A percentile compares a stretch with the other conserved stretches of the same genome.
Evolutionary conservation across 2,888 invertebrate species (phyloP).

Genomic region (Piscicola geometra): DNA sequence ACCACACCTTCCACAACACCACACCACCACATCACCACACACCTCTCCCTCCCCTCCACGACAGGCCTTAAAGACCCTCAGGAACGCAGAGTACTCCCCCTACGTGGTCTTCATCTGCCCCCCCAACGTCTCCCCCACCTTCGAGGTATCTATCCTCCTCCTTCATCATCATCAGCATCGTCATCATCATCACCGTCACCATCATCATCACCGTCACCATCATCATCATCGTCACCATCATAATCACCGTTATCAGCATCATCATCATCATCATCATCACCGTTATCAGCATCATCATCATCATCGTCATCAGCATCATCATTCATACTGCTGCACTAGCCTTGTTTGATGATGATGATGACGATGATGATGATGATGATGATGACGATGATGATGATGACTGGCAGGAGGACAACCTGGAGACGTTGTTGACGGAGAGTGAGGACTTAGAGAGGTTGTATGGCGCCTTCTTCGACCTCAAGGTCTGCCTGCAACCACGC

Average conservation of each 20-base stretch:
- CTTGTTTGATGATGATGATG: constrained; percentile 40
- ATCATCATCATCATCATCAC: neutral
- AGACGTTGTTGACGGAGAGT: constrained; percentile 27
- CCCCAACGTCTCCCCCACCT: constrained; percentile 58
- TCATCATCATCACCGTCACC: neutral
- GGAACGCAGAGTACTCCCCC: constrained; percentile 89
- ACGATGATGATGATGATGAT: neutral
- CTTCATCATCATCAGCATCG: neutral
- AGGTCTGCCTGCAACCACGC: too few relatives aligned
- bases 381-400: neutral
- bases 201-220: neutral
- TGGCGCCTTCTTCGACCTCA: constrained; percentile 29
- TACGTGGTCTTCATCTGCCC: constrained; percentile 97
- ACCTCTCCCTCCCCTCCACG: neutral
- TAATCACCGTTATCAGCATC: neutral
- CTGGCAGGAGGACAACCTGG: constrained; percentile 28
- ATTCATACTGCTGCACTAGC: neutral
- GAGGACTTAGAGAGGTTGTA: constrained; percentile 24
- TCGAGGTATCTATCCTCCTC: constrained; percentile 7
- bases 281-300: neutral
- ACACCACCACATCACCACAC: neutral
- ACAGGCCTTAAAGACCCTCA: constrained; percentile 60
- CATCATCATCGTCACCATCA: neutral
- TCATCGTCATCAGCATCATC: neutral
- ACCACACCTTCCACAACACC: constrained; percentile 2